These are phyloP conservation scores for Empidonax traillii DNA, from an alignment of 2,113 vertebrate species.

Conservation along the genomic window DNA sequence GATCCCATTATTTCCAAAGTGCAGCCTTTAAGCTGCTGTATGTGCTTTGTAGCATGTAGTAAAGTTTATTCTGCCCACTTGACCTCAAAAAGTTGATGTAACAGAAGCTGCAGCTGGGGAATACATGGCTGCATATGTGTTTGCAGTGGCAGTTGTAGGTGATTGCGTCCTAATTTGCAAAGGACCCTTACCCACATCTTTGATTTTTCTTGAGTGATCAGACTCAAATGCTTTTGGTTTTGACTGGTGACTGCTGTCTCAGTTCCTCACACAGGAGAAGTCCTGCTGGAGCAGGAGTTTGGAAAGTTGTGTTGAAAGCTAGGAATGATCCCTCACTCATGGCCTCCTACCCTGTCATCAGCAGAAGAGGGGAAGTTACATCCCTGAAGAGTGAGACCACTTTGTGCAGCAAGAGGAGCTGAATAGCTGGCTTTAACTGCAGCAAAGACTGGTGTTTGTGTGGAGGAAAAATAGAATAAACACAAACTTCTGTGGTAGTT, in stretches of 20 bases:
- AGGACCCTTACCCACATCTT: neutral
- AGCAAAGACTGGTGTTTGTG: neutral
- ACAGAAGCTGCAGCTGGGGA: neutral
- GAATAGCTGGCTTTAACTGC: neutral
- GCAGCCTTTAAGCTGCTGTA: neutral
- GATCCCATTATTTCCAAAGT: neutral
- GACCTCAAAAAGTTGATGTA: neutral
- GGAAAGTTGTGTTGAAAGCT: neutral
- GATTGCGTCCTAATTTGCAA: neutral
- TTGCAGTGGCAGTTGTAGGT: neutral
- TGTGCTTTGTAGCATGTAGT: neutral
- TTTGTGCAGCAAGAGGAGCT: neutral
- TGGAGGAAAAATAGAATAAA: neutral
- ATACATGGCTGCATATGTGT: neutral
- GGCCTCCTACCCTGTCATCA: neutral
- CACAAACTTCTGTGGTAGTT: neutral
- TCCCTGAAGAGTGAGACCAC: neutral
- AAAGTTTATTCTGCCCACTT: constrained; percentile 9
- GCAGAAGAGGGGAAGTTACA: neutral
- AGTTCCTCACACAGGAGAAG: neutral
- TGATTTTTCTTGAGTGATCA: neutral
- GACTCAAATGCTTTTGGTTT: neutral
- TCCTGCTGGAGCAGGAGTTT: neutral
- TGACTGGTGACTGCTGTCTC: neutral
- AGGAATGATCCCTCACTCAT: neutral